Evolutionary conservation across 2,888 invertebrate genomes (phyloP).

Genomic region (Melieria omissa): DNA sequence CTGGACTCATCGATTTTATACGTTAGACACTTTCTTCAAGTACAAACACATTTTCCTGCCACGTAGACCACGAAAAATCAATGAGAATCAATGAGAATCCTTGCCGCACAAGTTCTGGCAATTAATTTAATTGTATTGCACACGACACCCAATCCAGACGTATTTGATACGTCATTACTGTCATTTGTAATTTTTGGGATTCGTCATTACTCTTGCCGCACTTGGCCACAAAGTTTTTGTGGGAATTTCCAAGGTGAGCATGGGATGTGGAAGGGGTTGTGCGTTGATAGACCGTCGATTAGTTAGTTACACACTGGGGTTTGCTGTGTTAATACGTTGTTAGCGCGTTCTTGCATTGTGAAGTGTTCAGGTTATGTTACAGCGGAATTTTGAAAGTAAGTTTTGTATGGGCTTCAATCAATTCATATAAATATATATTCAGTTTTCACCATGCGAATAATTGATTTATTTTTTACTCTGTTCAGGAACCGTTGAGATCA

Average conservation of each 20-base stretch:
- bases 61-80: too few species aligned
- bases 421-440: too few species aligned
- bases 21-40: too few species aligned
- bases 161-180: neutral
- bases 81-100: too few species aligned
- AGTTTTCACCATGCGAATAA: neutral
- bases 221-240: neutral
- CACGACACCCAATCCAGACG: neutral
- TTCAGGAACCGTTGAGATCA: slow-evolving; percentile 78
- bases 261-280: slow-evolving; percentile 1
- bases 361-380: slow-evolving; percentile 14
- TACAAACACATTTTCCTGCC: too few species aligned
- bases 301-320: slow-evolving; percentile 23
- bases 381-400: slow-evolving; percentile 25
- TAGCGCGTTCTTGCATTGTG: too few species aligned
- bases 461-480: slow-evolving; percentile 13
- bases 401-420: neutral
- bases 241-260: slow-evolving; percentile 24
- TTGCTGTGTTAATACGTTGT: slow-evolving; percentile 20
- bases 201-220: neutral
- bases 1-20: too few species aligned
- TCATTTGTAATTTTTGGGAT: neutral
- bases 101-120: too few species aligned
- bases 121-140: too few species aligned
- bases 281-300: neutral